phyloP scores from a whole-genome alignment of 2,888 invertebrate genomes.

The Unio delphinus region DNA sequence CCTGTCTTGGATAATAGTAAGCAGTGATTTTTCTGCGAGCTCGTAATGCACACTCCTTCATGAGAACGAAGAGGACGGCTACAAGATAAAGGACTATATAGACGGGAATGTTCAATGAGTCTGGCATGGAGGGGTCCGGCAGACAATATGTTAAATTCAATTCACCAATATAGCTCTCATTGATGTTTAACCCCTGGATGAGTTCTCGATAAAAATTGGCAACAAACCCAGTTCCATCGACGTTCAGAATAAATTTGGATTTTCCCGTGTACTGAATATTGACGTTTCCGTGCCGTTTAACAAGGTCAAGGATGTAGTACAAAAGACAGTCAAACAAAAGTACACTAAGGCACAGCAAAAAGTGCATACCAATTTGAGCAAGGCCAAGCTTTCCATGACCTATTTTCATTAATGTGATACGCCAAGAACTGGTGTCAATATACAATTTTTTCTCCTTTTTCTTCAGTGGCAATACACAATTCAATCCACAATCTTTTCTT shows the following conservation, averaged over 20 bases:
- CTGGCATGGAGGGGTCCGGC: slow-evolving; percentile 34
- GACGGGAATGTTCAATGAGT: slow-evolving; percentile 18
- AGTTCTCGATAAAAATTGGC: slow-evolving; percentile 29
- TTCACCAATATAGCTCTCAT: slow-evolving; percentile 15
- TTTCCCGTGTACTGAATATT: slow-evolving; percentile 34
- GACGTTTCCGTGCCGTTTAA: slow-evolving; percentile 44
- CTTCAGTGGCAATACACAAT: too few species aligned
- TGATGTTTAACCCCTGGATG: slow-evolving; percentile 21
- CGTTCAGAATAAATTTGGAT: slow-evolving; percentile 15
- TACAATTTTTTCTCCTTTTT: too few species aligned
- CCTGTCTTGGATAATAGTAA: slow-evolving; percentile 40
- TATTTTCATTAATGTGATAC: slow-evolving; percentile 42
- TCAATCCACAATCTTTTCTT: slow-evolving; percentile 6
- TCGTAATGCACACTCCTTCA: slow-evolving; percentile 38
- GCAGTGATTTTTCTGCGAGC: slow-evolving; percentile 35
- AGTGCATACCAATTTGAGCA: slow-evolving; percentile 42
- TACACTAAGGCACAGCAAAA: slow-evolving; percentile 40
- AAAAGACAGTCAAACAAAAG: slow-evolving; percentile 53
- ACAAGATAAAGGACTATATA: slow-evolving; percentile 31
- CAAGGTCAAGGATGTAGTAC: slow-evolving; percentile 51
- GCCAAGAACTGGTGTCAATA: too few species aligned
- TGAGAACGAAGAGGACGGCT: slow-evolving; percentile 25
- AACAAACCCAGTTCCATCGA: slow-evolving; percentile 35
- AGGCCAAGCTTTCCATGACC: slow-evolving; percentile 42
- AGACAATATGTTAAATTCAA: slow-evolving; percentile 36